Percentiles rank a stretch among this genome's conserved stretches.
Conservation (phyloP, 2,888 invertebrate genomes). For the Himalopsyche tibetana region DNA sequence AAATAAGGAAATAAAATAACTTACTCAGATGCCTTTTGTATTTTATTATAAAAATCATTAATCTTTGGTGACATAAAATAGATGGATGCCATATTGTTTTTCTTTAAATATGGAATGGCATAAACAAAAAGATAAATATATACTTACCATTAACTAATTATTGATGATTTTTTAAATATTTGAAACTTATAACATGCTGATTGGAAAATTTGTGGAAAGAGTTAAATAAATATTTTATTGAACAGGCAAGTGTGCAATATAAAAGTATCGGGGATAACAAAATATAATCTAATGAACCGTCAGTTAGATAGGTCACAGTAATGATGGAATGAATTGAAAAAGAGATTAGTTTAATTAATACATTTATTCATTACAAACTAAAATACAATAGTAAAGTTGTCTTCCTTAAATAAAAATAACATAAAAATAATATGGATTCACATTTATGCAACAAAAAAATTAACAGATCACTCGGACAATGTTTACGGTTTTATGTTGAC, state of each 20-base stretch:
- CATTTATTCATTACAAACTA: conserved; percentile 54
- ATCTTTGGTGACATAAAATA: conserved; percentile 67
- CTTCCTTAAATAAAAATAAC: conserved; percentile 57
- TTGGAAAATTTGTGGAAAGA: too few relatives aligned
- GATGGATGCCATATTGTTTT: conserved; percentile 69
- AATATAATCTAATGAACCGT: not conserved
- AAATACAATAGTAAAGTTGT: conserved; percentile 56
- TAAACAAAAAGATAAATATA: too few relatives aligned
- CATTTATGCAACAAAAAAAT: conserved; percentile 55
- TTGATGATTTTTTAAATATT: too few relatives aligned
- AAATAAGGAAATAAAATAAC: conserved; percentile 49
- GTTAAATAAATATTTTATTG: too few relatives aligned
- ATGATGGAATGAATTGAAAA: conserved; percentile 27
- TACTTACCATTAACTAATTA: too few relatives aligned
- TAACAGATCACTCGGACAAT: conserved; percentile 50
- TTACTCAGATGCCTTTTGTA: conserved; percentile 67
- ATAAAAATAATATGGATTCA: conserved; percentile 48
- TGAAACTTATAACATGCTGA: too few relatives aligned
- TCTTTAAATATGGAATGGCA: not conserved
- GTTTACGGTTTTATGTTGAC: conserved; percentile 23
- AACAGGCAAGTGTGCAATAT: too few relatives aligned
- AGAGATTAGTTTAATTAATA: conserved; percentile 32
- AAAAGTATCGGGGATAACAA: too few relatives aligned
- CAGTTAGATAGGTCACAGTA: not conserved
- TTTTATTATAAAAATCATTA: conserved; percentile 66